Base-by-base conservation (phyloP, 37 sponge, comb jelly and placozoan genomes). In the Hormiphora californensis region DNA sequence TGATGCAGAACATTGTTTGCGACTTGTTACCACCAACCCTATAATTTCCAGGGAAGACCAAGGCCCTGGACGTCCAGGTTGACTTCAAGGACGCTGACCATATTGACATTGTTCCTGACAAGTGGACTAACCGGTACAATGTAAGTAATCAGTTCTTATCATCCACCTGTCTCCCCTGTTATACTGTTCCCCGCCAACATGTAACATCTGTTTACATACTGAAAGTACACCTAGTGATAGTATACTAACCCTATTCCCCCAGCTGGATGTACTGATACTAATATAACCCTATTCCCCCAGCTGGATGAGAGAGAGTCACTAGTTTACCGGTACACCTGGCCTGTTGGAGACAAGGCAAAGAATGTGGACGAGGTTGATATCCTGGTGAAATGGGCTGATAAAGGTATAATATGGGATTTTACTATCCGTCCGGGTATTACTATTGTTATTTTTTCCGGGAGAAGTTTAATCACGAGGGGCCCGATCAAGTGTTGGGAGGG, bases 361-460 rank as follows among this genome's bases (percentile, higher is more conserved):
- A 73, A 46, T 28, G 43, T 73, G 12, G 44, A 39, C 23, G 44
- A 73, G 43, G 81, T 73, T n/a, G 81, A 41, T 3, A 73, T 73
- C n/a, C 46, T 73, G 19, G 81, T 73, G 7, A 1, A 2, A 3
- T n/a, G n/a, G n/a, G n/a, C n/a, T n/a, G n/a, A n/a, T n/a, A n/a
- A n/a, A n/a, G n/a, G n/a, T n/a, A n/a, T n/a, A n/a, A n/a, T n/a
- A n/a, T n/a, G n/a, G n/a, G n/a, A n/a, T n/a, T n/a, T n/a, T n/a
- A n/a, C n/a, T n/a, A n/a, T n/a, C n/a, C n/a, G n/a, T n/a, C n/a
- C n/a, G n/a, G n/a, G n/a, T n/a, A n/a, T n/a, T n/a, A n/a, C n/a
- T n/a, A n/a, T n/a, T n/a, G n/a, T n/a, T n/a, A n/a, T n/a, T n/a
- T n/a, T n/a, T n/a, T n/a, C n/a, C n/a, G n/a, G n/a, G n/a, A n/a